These are phyloP conservation scores for Drosophila baimaii DNA, from an alignment of 1,140 invertebrate species.

Conservation along the genomic window DNA sequence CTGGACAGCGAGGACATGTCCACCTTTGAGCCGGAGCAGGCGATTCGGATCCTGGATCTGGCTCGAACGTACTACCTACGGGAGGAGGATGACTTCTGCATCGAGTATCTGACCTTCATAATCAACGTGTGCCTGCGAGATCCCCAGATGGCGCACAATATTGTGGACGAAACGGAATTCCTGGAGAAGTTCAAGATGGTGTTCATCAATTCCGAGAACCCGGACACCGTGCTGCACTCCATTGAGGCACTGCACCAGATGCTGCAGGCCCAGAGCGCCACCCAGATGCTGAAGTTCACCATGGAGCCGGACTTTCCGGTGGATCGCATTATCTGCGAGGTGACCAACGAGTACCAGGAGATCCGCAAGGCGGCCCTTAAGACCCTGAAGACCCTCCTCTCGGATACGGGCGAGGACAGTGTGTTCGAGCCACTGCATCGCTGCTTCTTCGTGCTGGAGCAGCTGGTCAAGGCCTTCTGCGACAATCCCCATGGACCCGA, in stretches of 20 bases:
- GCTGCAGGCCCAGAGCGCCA: constrained; percentile 54
- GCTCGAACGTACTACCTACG: constrained; percentile 47
- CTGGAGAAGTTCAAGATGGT: constrained; percentile 64
- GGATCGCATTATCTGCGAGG: constrained; percentile 72
- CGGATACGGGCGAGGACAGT: constrained; percentile 60
- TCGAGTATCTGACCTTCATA: constrained; percentile 70
- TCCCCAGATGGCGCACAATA: constrained; percentile 60
- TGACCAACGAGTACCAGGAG: constrained; percentile 68
- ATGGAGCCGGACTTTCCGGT: constrained; percentile 61
- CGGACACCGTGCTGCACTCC: constrained; percentile 68
- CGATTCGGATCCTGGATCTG: constrained; percentile 40
- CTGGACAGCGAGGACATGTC: constrained; percentile 62
- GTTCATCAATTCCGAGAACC: constrained; percentile 64
- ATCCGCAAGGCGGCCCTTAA: constrained; percentile 65
- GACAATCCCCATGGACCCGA: constrained; percentile 45
- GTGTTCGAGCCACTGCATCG: constrained; percentile 56
- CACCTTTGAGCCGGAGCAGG: constrained; percentile 57
- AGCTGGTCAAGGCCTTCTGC: constrained; percentile 70
- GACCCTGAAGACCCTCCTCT: constrained; percentile 57
- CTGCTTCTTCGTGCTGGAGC: constrained; percentile 59
- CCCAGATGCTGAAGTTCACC: constrained; percentile 61
- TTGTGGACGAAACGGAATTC: constrained; percentile 53
- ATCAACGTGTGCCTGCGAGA: constrained; percentile 71
- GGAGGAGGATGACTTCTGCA: constrained; percentile 71
- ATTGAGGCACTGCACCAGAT: constrained; percentile 70